Conservation (phyloP, 1,140 invertebrate genomes). For the Brachionus paranguensis region DNA sequence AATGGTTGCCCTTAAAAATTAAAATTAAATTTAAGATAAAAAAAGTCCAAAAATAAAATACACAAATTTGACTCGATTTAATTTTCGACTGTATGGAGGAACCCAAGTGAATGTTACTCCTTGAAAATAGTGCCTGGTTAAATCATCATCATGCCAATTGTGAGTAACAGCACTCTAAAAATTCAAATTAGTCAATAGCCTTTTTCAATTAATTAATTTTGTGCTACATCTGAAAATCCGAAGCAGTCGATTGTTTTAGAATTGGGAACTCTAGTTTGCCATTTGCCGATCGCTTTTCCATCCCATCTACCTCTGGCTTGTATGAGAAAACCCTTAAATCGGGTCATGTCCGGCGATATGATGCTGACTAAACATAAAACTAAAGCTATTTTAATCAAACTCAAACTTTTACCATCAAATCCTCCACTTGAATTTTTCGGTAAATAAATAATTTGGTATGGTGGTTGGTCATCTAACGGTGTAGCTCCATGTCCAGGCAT, state of each 20-base stretch:
- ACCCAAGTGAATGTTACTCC: neutral
- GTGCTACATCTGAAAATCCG: neutral
- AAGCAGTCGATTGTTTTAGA: conserved; percentile 15
- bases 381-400: neutral
- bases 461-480: neutral
- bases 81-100: neutral
- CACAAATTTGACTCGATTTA: conserved; percentile 21
- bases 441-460: neutral
- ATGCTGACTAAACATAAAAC: neutral
- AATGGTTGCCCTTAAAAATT: neutral
- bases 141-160: neutral
- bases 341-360: neutral
- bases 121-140: neutral
- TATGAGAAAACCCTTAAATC: neutral
- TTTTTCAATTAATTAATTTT: neutral
- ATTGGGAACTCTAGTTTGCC: conserved; percentile 3
- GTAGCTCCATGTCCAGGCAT: neutral
- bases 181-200: too few species aligned
- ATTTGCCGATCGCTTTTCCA: neutral
- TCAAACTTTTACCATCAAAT: neutral
- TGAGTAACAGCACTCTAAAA: neutral
- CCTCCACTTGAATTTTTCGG: neutral
- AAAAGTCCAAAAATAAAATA: neutral
- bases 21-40: neutral
- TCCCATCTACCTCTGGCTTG: conserved; percentile 20